Evolutionary conservation across 2,113 vertebrate genomes (phyloP), one percentile per base, ranked within the genome.

Genomic region (Neotragus pygmaeus): DNA sequence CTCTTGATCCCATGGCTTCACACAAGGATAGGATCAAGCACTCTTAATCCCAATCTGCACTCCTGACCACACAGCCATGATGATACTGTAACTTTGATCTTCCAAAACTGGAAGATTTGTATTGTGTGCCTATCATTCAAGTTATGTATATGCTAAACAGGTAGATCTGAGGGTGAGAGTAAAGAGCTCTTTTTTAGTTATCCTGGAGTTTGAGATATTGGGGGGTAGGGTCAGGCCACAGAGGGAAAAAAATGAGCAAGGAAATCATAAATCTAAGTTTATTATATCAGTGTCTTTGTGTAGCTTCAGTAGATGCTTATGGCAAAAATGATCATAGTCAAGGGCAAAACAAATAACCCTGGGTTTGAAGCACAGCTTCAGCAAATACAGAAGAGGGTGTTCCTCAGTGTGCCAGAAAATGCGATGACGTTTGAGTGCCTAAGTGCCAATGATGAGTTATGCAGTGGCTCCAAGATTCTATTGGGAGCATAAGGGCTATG

Each of bases 251-350:
- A 92, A 58, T 73, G 33, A 12, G 8, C 57, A 78, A 83, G n/a
- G n/a, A 89, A 39, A 80, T 88, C 8, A 49, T 92, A 78, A 96
- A 39, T 93, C 62, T 64, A 95, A 97, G 43, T 70, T n/a, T 36
- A 4, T 62, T 70, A 47, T 7, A 28, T 53, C 15, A 21, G 5
- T 86, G 47, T 91, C 39, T 88, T 80, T 95, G 9, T 86, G n/a
- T 73, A 45, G 30, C 30, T 64, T 91, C 17, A 83, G 60, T n/a
- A 73, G 53, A 55, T 84, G 75, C 39, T 80, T 92, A 19, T 62
- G n/a, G 21, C 84, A 91, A 27, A 94, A 81, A 66, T n/a, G 33
- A 49, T 94, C 30, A 73, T 86, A 90, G n/a, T 53, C 28, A 78
- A 16, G 89, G 12, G 30, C 90, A 8, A 58, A 85, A 82, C 21